Evolutionary conservation across 2,797 vertebrate species (phyloP), one percentile per base, ranked within the genome.

Genomic region (Heterohyrax brucei): DNA sequence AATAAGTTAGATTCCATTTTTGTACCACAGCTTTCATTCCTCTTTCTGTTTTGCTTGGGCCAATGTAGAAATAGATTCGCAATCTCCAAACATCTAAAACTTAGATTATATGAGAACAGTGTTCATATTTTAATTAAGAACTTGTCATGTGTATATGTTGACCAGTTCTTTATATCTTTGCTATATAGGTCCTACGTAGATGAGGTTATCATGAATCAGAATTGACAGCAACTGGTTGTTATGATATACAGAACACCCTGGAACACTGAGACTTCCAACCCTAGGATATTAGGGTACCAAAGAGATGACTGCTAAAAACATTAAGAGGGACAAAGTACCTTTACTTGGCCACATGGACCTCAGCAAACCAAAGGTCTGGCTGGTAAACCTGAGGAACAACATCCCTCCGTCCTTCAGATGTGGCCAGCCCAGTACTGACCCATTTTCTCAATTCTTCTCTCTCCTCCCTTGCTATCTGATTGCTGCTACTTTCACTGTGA

Each of bases 81-180:
- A 96, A 68, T 78, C 93, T 59, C 85, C 48, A 30, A n/a, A 64
- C 14, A 61, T 64, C 93, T 92, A 64, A 87, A 94, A 96, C 81
- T 59, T n/a, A 86, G 44, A 85, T 4, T 46, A 53, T 61, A 48
- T 62, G 7, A 12, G 48, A n/a, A 16, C 30, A 78, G 28, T 85
- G 91, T 82, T 95, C 64, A 39, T 70, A 79, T 94, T 97, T 95
- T 92, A 93, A 97, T 97, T 90, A 96, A 93, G 96, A 88, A 78
- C 39, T 79, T 24, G 72, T 56, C 96, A 62, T 50, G 62, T 64
- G 76, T 77, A n/a, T 96, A 53, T 4, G 79, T 70, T 83, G 77
- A 56, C 53, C 78, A 94, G 62, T 75, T 79, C 33, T 75, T 83
- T 80, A 10, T 81, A 50, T 50, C 14, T 77, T 87, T 56, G 62